Evolutionary conservation across 2,113 vertebrate species (phyloP).

Genomic region (Etheostoma cragini): DNA sequence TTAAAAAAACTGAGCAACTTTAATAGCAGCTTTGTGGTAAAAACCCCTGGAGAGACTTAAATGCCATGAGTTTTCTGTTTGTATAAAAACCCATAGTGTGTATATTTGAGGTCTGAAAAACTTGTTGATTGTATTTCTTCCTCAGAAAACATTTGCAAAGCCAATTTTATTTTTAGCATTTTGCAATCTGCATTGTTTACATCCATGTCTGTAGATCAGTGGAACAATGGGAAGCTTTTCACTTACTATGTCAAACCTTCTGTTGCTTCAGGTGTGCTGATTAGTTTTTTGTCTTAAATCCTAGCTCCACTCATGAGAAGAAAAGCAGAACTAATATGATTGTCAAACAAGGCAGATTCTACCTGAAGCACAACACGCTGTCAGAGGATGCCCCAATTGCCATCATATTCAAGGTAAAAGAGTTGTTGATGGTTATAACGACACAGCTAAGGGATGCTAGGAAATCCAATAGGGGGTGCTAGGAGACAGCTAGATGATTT

Average conservation of each 20-base stretch:
- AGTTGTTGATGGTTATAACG: background rate
- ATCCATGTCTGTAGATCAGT: background rate
- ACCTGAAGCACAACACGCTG: slow-evolving; percentile 95
- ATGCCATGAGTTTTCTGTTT: no score
- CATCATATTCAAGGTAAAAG: slow-evolving; percentile 95
- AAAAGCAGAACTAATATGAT: slow-evolving; percentile 98
- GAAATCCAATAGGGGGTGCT: slow-evolving; percentile 60
- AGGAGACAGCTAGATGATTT: background rate
- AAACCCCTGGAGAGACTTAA: background rate
- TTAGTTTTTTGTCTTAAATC: slow-evolving; percentile 31
- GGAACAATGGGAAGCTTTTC: background rate
- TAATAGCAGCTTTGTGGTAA: background rate
- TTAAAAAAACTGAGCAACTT: background rate
- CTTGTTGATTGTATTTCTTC: background rate
- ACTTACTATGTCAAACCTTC: background rate
- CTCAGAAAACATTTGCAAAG: background rate
- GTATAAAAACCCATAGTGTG: background rate
- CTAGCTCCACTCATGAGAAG: slow-evolving; percentile 98
- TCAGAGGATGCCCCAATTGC: slow-evolving; percentile 98
- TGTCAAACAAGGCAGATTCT: slow-evolving; percentile 96
- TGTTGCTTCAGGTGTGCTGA: background rate
- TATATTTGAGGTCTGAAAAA: background rate
- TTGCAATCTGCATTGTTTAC: background rate
- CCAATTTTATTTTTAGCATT: background rate
- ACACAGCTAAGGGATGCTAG: background rate